Evolutionary conservation across 1,140 invertebrate species (phyloP).

Genomic region (Thaumetopoea pityocampa): DNA sequence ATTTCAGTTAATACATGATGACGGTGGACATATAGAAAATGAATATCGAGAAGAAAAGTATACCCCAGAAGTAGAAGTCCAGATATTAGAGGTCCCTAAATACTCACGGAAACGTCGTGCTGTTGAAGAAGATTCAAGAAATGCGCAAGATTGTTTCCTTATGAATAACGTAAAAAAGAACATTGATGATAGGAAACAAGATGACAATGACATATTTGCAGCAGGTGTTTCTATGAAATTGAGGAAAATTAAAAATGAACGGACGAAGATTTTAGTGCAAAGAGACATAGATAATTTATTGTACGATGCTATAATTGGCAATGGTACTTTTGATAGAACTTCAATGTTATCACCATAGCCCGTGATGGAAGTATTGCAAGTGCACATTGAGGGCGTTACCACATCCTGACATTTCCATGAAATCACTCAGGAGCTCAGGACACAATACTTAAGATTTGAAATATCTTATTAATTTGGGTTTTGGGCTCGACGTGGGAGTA

Average conservation of each 20-base stretch:
- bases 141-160: slow-evolving; percentile 17
- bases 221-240: slow-evolving; percentile 10
- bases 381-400: too few species aligned
- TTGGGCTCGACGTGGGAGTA: too few species aligned
- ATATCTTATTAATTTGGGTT: too few species aligned
- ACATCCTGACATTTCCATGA: too few species aligned
- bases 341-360: slow-evolving; percentile 20
- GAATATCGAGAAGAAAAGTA: slow-evolving; percentile 19
- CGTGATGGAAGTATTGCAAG: too few species aligned
- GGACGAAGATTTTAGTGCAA: slow-evolving; percentile 24
- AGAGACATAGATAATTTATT: slow-evolving; percentile 23
- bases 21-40: slow-evolving; percentile 14
- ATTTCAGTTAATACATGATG: slow-evolving; percentile 9
- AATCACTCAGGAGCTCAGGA: too few species aligned
- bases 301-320: slow-evolving; percentile 14
- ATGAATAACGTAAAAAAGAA: slow-evolving; percentile 20
- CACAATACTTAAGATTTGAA: too few species aligned
- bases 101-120: slow-evolving; percentile 8
- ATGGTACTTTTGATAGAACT: slow-evolving; percentile 19
- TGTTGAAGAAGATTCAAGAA: slow-evolving; percentile 18
- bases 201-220: slow-evolving; percentile 19
- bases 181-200: slow-evolving; percentile 13
- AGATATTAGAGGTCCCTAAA: slow-evolving; percentile 20
- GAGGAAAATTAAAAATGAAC: slow-evolving; percentile 24
- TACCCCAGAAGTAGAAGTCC: slow-evolving; percentile 16